Base-by-base conservation (phyloP, 2,797 vertebrate species). In the Pempheris klunzingeri region DNA sequence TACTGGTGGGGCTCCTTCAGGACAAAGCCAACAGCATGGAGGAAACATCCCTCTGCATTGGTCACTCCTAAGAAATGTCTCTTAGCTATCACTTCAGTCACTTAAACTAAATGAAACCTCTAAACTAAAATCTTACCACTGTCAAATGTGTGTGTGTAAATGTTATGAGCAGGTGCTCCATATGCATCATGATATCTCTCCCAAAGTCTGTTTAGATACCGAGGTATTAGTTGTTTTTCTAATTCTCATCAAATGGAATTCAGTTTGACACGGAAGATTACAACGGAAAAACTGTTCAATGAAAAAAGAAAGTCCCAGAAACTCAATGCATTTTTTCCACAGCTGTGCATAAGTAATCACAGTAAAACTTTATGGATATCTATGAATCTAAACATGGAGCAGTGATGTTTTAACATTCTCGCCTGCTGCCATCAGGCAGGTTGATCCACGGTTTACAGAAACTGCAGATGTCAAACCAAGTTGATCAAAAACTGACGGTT, bases 401-500 rank as follows among this genome's bases (percentile, higher is more conserved):
- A 58, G 65, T 41, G 49, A 77, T 81, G 70, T 83, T 82, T 84
- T 72, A 81, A 76, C 54, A 57, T 87, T 78, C 28, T 71, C 26
- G 0, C 53, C 28, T 38, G 32, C 52, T 71, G 84, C 71, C 70
- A 77, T 82, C 63, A 34, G 46, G 34, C 32, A 55, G 41, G 20
- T 17, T 38, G 76, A 85, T 71, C 52, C 26, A 58, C 24, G 50
- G 60, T 72, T 82, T 73, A 82, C 36, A 69, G 22, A 61, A 63
- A 59, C 69, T 20, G 36, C 71, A 80, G 71, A 85, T 71, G 61
- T 69, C 15, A 28, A n/a, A 49, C 39, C 14, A 26, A 43, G 34
- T 26, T 60, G 52, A 77, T 77, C 53, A 61, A 44, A 74, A 81
- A 55, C 24, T 14, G 43, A 30, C 7, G 11, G 32, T 38, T 34